These are phyloP conservation scores for Squalus acanthias DNA, from an alignment of 2,797 vertebrate genomes.

Conservation along the genomic window DNA sequence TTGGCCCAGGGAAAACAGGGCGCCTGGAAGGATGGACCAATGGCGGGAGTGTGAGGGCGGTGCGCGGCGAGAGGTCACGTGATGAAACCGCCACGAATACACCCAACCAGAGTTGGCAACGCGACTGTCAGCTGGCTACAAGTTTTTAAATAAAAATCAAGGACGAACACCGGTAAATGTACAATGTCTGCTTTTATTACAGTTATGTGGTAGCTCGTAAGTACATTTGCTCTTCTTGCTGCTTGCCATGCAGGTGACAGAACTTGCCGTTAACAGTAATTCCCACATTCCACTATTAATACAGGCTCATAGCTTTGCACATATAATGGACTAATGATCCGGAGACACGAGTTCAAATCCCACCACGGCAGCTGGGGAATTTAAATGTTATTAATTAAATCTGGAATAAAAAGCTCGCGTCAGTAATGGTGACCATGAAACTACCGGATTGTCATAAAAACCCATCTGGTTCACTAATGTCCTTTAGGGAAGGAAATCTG, in stretches of 20 bases:
- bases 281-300: not conserved
- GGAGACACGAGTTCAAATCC: too few relatives aligned
- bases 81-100: not conserved
- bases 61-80: not conserved
- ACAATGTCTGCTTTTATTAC: not conserved
- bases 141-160: not conserved
- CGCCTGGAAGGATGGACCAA: not conserved
- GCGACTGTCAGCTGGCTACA: not conserved
- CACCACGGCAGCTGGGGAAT: too few relatives aligned
- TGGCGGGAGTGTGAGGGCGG: not conserved
- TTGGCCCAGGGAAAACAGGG: too few relatives aligned
- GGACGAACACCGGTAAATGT: not conserved
- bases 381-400: too few relatives aligned
- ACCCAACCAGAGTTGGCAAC: not conserved
- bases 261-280: not conserved
- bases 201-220: not conserved
- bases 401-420: too few relatives aligned
- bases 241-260: not conserved
- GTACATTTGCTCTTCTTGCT: not conserved
- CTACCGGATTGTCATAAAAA: too few relatives aligned
- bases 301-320: not conserved
- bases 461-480: too few relatives aligned
- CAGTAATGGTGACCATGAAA: too few relatives aligned
- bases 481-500: too few relatives aligned
- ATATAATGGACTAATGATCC: not conserved